Base-by-base conservation (phyloP, 23 tunicate genomes). In the Ciona savignyi region DNA sequence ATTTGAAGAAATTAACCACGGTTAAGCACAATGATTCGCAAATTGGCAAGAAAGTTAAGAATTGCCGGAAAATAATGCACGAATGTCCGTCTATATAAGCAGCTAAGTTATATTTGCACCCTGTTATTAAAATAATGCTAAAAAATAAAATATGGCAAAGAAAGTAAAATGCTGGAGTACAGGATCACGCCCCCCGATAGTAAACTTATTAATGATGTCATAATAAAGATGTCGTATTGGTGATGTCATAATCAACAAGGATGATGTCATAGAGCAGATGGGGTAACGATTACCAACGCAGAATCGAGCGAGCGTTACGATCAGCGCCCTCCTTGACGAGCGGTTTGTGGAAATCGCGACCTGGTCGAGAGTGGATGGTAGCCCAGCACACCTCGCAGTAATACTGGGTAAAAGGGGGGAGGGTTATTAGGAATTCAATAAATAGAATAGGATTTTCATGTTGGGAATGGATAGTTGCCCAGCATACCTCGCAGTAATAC, bases 341-440 rank as follows among this genome's bases (percentile, higher is more conserved):
- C 32, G 99, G 99, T 66, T 88, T 95, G 87, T 95, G 99, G 66
- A 80, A 84, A 63, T 88, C 99, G 2, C 95, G 83, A 1, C 96
- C 99, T 1, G 87, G 96, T 4, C 93, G 74, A 2, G 96, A 67
- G 74, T 95, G 99, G 30, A 84, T 88, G 25, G 73, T 71, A 23
- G 88, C 70, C 99, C 99, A 95, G 78, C 99, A 95, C 26, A 73
- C 67, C 66, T 95, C 99, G 84, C 99, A 95, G 68, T 95, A 95
- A 51, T 95, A 95, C 96, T 93, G 74, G 11, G 70, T 65, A 28
- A 23, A 71, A 63, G 6, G 28, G 4, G 28, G 6, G 22, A 63
- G 22, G 22, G 9, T n/a, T n/a, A n/a, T n/a, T n/a, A n/a, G n/a
- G n/a, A n/a, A n/a, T n/a, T n/a, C n/a, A n/a, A n/a, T n/a, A n/a